phyloP scores from a whole-genome alignment of 2,888 invertebrate species.

The Thymelicus sylvestris region DNA sequence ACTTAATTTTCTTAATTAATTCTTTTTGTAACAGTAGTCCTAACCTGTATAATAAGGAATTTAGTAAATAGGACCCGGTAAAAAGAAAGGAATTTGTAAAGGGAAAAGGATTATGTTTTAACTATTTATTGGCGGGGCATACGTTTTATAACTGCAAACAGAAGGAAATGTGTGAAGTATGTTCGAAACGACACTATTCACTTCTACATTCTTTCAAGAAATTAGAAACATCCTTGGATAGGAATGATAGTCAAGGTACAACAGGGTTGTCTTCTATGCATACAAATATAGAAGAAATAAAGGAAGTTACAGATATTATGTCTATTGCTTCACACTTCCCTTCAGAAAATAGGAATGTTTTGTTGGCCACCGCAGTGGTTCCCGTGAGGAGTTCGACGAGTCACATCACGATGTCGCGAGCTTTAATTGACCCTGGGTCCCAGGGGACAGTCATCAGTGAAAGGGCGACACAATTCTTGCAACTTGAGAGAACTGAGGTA shows the following conservation, averaged over 20 bases:
- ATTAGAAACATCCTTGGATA: slow-evolving; percentile 26
- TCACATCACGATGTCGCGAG: slow-evolving; percentile 24
- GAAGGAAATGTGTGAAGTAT: slow-evolving; percentile 37
- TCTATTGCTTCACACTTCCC: slow-evolving; percentile 37
- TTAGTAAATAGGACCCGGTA: too few relatives aligned
- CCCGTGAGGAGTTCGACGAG: slow-evolving; percentile 27
- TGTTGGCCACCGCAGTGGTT: slow-evolving; percentile 42
- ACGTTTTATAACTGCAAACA: slow-evolving; percentile 37
- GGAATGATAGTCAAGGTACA: slow-evolving; percentile 15
- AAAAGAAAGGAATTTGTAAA: too few relatives aligned
- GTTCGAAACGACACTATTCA: slow-evolving; percentile 40
- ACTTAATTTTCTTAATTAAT: too few relatives aligned
- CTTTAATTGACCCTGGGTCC: slow-evolving; percentile 41
- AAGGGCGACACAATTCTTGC: slow-evolving; percentile 37
- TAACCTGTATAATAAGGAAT: slow-evolving; percentile 39
- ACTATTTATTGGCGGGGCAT: slow-evolving; percentile 40
- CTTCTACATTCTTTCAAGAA: slow-evolving; percentile 40
- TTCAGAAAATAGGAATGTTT: slow-evolving; percentile 28
- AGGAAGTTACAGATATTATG: slow-evolving; percentile 34
- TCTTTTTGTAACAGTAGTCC: too few relatives aligned
- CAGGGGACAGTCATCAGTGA: slow-evolving; percentile 39
- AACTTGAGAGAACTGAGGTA: slow-evolving; percentile 32
- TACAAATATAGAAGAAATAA: slow-evolving; percentile 30
- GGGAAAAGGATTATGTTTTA: slow-evolving; percentile 38
- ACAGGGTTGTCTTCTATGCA: slow-evolving; percentile 27